Conservation (phyloP, 2,113 vertebrate species). For the Telmatochromis brichardi region DNA sequence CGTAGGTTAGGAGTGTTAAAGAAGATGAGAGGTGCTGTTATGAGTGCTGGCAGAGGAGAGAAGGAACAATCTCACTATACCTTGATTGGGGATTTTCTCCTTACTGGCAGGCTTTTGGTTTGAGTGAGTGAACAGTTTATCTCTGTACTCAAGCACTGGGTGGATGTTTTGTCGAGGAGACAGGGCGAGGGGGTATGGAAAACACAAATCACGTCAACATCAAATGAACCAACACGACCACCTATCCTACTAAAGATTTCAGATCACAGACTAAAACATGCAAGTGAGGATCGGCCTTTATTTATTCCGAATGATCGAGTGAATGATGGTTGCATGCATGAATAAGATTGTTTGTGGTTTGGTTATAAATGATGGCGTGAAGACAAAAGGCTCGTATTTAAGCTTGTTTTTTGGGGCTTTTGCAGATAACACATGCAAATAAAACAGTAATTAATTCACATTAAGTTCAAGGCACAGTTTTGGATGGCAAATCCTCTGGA, state of each 20-base stretch:
- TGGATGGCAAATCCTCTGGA: neutral
- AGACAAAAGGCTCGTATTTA: neutral
- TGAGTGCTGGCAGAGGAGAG: neutral
- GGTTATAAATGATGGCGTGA: neutral
- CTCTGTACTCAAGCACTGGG: conserved; percentile 92
- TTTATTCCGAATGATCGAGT: neutral
- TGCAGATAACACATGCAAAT: neutral
- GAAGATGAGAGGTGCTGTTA: neutral
- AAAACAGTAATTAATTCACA: neutral
- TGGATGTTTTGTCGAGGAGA: conserved; percentile 66
- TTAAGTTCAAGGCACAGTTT: neutral
- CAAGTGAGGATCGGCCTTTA: neutral
- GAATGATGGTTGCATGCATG: conserved; percentile 32
- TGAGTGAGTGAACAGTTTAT: conserved; percentile 94
- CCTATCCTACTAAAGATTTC: neutral
- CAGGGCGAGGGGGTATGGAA: conserved; percentile 55
- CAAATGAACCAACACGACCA: conserved; percentile 3
- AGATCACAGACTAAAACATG: conserved; percentile 13
- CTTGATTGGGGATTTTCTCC: conserved; percentile 84
- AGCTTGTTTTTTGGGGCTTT: neutral
- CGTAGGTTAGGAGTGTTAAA: conserved; percentile 26
- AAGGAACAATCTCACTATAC: conserved; percentile 69
- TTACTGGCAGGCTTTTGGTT: conserved; percentile 86
- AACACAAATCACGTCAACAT: conserved; percentile 48
- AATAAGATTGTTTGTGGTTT: neutral